Base-by-base conservation (phyloP, 1,140 invertebrate genomes). In the Popillia japonica region DNA sequence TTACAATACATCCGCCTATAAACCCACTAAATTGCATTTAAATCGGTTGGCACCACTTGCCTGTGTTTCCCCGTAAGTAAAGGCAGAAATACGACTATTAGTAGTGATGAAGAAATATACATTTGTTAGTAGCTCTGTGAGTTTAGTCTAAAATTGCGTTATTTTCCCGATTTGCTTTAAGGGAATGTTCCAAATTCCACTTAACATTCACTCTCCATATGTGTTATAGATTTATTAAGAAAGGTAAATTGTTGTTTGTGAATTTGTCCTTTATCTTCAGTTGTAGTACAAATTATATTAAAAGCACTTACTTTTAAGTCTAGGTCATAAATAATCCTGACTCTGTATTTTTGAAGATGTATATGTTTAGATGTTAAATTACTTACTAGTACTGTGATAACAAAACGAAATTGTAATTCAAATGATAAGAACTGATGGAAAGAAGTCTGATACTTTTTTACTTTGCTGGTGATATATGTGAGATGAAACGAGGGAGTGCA, bases 391-490 rank as follows among this genome's bases (percentile, higher is more conserved):
- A 68, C 61, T 68, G 61, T 68, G 61, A 68, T 68, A 68, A 22
- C 61, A 68, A 10, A 68, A 68, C 20, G 27, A 68, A 27, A 4
- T 68, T 68, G 20, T 22, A 22, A 27, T 68, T 68, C 27, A 27
- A 68, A 68, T 7, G 61, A 34, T 23, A 68, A 68, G 61, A 68
- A 68, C 61, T 68, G 61, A 68, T 68, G 61, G 61, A 22, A 27
- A 68, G 61, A 68, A 68, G 61, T 23, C 61, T 68, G 61, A 68
- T 68, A 20, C 61, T 68, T 68, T 23, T 68, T 22, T 68, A 68
- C 61, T 23, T 23, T 68, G 22, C 22, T 34, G 27, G 4, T 34
- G 2, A 34, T 34, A 34, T 34, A 34, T 34, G 27, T 34, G 27
- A 34, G 27, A 4, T 34, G 27, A 34, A 34, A 34, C 1, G 27